Conservation (phyloP, 1,140 invertebrate genomes). For the Lanistes nyassanus region DNA sequence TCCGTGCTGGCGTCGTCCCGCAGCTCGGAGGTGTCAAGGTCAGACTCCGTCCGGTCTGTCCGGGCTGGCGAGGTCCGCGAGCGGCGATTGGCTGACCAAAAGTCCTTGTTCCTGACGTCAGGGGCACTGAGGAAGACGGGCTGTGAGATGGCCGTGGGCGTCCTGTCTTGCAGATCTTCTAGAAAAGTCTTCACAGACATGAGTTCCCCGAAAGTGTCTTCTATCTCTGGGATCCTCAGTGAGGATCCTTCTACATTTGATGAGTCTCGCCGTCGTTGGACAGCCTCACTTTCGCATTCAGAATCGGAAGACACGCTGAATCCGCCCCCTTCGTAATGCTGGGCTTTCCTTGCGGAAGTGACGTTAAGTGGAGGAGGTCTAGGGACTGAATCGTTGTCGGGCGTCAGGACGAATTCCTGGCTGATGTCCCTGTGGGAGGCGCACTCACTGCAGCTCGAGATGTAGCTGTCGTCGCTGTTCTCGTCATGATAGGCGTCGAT, state of each 20-base stretch:
- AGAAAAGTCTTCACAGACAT: constrained; percentile 38
- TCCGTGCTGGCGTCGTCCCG: constrained; percentile 47
- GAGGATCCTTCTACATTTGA: constrained; percentile 2
- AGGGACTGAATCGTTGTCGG: too few species aligned
- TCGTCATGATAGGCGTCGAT: constrained; percentile 31
- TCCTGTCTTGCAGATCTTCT: constrained; percentile 38
- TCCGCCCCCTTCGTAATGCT: neutral
- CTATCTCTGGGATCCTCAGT: constrained; percentile 32
- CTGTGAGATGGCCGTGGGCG: constrained; percentile 30
- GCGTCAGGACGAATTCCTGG: too few species aligned
- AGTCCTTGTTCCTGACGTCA: constrained; percentile 1
- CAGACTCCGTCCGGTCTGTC: constrained; percentile 52
- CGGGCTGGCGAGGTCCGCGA: constrained; percentile 36
- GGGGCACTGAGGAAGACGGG: constrained; percentile 22
- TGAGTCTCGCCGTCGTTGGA: neutral
- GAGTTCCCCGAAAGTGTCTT: constrained; percentile 40
- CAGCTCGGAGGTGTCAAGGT: constrained; percentile 53
- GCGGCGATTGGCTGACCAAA: constrained; percentile 27
- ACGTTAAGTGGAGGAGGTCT: too few species aligned
- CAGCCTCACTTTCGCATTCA: neutral
- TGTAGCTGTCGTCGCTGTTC: neutral
- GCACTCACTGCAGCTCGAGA: neutral
- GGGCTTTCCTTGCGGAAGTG: too few species aligned
- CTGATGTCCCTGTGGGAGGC: too few species aligned
- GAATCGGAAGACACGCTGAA: constrained; percentile 24